phyloP scores from a whole-genome alignment of 2,888 invertebrate species.

The Torymus aiolomorphi region DNA sequence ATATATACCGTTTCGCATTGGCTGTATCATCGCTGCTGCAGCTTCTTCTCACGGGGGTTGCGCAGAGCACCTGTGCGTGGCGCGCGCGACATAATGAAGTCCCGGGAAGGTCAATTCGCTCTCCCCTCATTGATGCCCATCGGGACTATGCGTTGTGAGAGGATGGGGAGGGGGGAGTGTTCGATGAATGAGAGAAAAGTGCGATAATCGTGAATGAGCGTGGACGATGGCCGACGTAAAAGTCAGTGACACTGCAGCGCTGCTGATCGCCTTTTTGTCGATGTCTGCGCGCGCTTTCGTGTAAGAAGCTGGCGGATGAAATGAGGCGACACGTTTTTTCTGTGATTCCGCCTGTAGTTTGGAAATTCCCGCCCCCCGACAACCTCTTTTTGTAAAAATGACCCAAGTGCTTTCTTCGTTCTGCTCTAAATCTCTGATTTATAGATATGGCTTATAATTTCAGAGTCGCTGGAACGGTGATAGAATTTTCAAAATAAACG shows the following conservation, averaged over 20 bases:
- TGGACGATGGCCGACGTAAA: constrained; percentile 2
- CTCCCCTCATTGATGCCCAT: constrained; percentile 23
- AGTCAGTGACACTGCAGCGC: constrained; percentile 16
- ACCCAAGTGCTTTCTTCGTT: constrained; percentile 12
- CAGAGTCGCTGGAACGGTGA: neutral
- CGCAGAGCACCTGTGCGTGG: constrained; percentile 22
- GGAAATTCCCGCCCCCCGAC: constrained; percentile 21
- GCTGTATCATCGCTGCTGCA: neutral
- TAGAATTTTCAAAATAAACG: constrained; percentile 32
- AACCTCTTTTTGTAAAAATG: neutral
- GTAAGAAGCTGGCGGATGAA: constrained; percentile 12
- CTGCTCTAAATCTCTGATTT: constrained; percentile 35
- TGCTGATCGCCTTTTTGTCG: neutral
- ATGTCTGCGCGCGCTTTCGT: neutral
- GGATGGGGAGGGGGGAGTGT: neutral
- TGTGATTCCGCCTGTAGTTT: neutral
- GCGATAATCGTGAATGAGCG: constrained; percentile 2
- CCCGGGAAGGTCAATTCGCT: constrained; percentile 39
- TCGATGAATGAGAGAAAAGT: constrained; percentile 18
- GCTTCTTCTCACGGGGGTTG: constrained; percentile 30
- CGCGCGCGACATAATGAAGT: constrained; percentile 39
- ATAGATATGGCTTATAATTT: constrained; percentile 21
- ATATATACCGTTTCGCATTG: neutral
- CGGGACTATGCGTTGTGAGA: neutral
- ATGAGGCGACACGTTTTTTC: constrained; percentile 5